These are phyloP conservation scores for Synergus japonicus DNA, from an alignment of 2,888 invertebrate species.

Conservation along the genomic window DNA sequence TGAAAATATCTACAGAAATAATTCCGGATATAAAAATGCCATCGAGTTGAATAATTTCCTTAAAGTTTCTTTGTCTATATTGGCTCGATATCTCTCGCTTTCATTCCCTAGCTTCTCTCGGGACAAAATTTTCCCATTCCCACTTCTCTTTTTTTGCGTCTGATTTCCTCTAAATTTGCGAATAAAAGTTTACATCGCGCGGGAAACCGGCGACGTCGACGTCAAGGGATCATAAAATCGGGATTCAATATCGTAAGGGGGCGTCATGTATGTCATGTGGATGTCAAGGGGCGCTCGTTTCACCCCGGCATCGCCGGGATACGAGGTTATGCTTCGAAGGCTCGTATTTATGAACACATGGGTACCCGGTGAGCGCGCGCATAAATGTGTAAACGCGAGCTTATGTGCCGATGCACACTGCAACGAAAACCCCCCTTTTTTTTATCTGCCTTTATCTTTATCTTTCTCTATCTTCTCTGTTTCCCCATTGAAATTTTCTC, in stretches of 20 bases:
- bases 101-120: constrained; percentile 1
- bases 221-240: constrained; percentile 72
- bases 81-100: constrained; percentile 3
- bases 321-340: constrained; percentile 52
- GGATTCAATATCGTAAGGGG: constrained; percentile 72
- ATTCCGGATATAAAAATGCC: no score
- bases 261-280: constrained; percentile 57
- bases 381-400: constrained; percentile 40
- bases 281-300: constrained; percentile 56
- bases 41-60: background rate
- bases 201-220: constrained; percentile 51
- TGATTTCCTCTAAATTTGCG: constrained; percentile 75
- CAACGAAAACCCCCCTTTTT: constrained; percentile 42
- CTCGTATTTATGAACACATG: constrained; percentile 50
- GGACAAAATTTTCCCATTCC: constrained; percentile 22
- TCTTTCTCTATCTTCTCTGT: constrained; percentile 44
- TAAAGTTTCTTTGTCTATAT: constrained; percentile 7
- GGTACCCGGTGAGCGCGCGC: constrained; percentile 42
- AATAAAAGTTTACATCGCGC: constrained; percentile 76
- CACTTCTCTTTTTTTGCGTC: constrained; percentile 53
- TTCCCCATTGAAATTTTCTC: constrained; percentile 54
- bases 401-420: constrained; percentile 41
- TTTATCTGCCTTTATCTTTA: constrained; percentile 45
- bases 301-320: constrained; percentile 45
- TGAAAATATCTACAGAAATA: background rate